These are phyloP conservation scores for Ferrisia virgata DNA, from an alignment of 2,888 invertebrate genomes.

Conservation along the genomic window DNA sequence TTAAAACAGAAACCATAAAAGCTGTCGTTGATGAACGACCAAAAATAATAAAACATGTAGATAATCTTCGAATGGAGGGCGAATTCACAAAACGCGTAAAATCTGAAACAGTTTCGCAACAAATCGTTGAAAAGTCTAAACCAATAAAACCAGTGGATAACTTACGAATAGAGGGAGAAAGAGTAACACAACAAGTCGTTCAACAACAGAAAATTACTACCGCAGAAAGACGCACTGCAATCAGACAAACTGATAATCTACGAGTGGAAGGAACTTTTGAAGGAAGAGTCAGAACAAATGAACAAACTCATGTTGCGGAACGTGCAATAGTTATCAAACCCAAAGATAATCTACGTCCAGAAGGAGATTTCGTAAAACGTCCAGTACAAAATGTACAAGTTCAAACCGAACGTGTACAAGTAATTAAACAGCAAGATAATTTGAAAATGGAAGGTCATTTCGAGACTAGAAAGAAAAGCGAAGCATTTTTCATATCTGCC, in stretches of 20 bases:
- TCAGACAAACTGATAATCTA: conserved; percentile 53
- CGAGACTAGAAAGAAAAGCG: conserved; percentile 48
- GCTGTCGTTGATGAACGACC: conserved; percentile 51
- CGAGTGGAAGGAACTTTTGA: conserved; percentile 61
- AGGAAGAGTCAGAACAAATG: conserved; percentile 51
- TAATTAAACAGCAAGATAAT: conserved; percentile 52
- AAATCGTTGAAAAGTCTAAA: conserved; percentile 54
- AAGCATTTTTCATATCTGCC: conserved; percentile 47
- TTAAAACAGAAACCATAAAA: conserved; percentile 48
- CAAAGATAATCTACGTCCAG: conserved; percentile 58
- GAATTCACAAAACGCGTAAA: conserved; percentile 55
- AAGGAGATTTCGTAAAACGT: conserved; percentile 53
- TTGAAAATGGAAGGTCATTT: conserved; percentile 51
- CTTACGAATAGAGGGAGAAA: conserved; percentile 52
- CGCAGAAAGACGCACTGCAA: conserved; percentile 51
- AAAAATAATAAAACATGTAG: conserved; percentile 53
- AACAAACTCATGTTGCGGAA: conserved; percentile 54
- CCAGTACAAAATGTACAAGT: conserved; percentile 48
- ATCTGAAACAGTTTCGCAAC: conserved; percentile 55
- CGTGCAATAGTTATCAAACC: conserved; percentile 56
- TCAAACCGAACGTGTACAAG: conserved; percentile 58
- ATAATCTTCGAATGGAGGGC: conserved; percentile 65
- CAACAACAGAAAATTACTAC: conserved; percentile 50
- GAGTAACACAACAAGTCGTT: conserved; percentile 53
- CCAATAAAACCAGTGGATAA: conserved; percentile 54